These are phyloP conservation scores for Dendrolimus pini DNA, from an alignment of 2,888 invertebrate genomes.

Conservation along the genomic window DNA sequence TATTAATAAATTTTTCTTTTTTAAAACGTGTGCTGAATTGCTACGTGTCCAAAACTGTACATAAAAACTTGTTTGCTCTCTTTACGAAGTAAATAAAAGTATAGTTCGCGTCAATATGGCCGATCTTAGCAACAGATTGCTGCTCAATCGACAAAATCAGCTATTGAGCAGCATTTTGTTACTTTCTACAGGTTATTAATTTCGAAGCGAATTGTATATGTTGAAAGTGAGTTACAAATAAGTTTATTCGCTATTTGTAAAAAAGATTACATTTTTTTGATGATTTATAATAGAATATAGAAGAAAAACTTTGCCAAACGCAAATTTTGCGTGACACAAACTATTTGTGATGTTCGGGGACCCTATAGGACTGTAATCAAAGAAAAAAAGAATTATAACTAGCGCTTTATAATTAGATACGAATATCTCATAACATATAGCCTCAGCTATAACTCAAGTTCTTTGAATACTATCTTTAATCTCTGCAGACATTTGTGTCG, in stretches of 20 bases:
- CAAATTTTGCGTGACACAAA: constrained; percentile 39
- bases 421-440: no score
- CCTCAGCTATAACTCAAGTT: no score
- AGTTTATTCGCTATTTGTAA: constrained; percentile 31
- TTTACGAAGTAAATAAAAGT: constrained; percentile 25
- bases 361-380: constrained; percentile 10
- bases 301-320: constrained; percentile 46
- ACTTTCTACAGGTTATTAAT: no score
- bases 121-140: no score
- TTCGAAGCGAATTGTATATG: no score
- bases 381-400: neutral
- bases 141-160: no score
- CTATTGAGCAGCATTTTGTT: no score
- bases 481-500: no score
- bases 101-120: no score
- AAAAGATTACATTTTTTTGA: constrained; percentile 39
- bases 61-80: constrained; percentile 42
- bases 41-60: constrained; percentile 45
- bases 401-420: no score
- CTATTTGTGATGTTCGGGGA: constrained; percentile 37
- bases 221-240: constrained; percentile 13
- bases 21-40: constrained; percentile 49
- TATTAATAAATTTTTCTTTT: constrained; percentile 17
- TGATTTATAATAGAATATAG: constrained; percentile 39
- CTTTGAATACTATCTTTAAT: no score